Base-by-base conservation (phyloP, 2,888 invertebrate genomes). In the Drosophila cracens region DNA sequence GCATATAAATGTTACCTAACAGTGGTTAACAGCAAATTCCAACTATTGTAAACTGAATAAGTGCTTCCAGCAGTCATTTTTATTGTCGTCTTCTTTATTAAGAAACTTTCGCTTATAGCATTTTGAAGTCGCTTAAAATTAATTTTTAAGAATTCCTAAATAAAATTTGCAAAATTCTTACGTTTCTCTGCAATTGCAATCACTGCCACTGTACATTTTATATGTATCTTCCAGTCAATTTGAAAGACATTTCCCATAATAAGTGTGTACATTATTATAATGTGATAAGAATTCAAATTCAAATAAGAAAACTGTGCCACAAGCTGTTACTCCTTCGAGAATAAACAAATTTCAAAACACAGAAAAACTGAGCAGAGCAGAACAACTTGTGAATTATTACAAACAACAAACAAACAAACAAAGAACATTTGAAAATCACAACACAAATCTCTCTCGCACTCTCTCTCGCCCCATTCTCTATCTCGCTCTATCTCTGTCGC, bases 381-480 rank as follows among this genome's bases (percentile, higher is more conserved):
- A 34, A 18, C 7, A 61, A 21, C n/a, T 53, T 36, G 25, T 25
- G n/a, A 27, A 33, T 25, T 13, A 18, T 10, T 18, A 21, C 16
- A 36, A 27, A 29, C 16, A n/a, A n/a, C 13, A n/a, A 6, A 25
- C 6, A 27, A 43, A 21, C 16, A 36, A 21, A 38, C 10, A 27
- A n/a, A 25, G 11, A 8, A n/a, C 5, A 27, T 31, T 18, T 10
- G 0, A 1, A 65, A 79, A 79, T 63, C 79, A 60, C 54, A 61
- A 38, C 25, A 65, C 8, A 51, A 13, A 67, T 53, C 11, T 29
- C 36, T 27, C 34, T 18, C 18, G 27, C 27, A 13, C 46, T 27
- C 49, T 27, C 48, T 27, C 16, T 10, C 21, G 11, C 21, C 21
- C 43, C 18, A 38, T 3, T 29, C 56, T 29, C n/a, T 38, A n/a